phyloP scores from a whole-genome alignment of 1,140 invertebrate species.

The Megathymus violae region DNA sequence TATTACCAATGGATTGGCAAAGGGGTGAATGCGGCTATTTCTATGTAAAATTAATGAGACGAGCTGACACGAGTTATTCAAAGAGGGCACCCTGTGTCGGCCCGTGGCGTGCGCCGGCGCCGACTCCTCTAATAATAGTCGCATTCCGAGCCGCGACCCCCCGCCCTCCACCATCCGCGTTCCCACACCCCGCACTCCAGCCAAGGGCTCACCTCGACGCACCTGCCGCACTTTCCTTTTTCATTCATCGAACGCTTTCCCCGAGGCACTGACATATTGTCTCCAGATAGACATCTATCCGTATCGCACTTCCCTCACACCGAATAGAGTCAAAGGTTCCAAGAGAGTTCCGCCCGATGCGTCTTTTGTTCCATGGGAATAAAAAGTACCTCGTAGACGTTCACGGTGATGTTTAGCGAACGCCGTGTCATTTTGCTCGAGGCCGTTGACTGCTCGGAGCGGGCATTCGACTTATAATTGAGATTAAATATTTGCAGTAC shows the following conservation, averaged over 20 bases:
- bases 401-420: slow-evolving; percentile 13
- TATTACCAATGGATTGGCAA: slow-evolving; percentile 21
- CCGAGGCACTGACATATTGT: slow-evolving; percentile 47
- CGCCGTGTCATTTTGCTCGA: slow-evolving; percentile 11
- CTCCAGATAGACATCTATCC: slow-evolving; percentile 47
- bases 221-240: slow-evolving; percentile 78
- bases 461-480: slow-evolving; percentile 8
- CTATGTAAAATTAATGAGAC: slow-evolving; percentile 53
- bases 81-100: slow-evolving; percentile 54
- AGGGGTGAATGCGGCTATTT: slow-evolving; percentile 32
- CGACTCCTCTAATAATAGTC: slow-evolving; percentile 73
- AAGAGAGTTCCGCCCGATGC: slow-evolving; percentile 32
- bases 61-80: slow-evolving; percentile 49
- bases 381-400: slow-evolving; percentile 7
- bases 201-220: slow-evolving; percentile 55
- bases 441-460: slow-evolving; percentile 31
- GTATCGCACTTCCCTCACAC: slow-evolving; percentile 50
- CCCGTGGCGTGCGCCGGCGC: slow-evolving; percentile 65
- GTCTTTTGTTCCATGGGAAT: slow-evolving; percentile 26
- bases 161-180: slow-evolving; percentile 16
- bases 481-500: slow-evolving; percentile 28
- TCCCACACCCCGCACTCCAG: slow-evolving; percentile 44
- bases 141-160: slow-evolving; percentile 64
- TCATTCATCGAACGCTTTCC: slow-evolving; percentile 62
- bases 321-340: slow-evolving; percentile 47